Base-by-base conservation (phyloP, 2,797 vertebrate species). In the Percopsis omiscomaycus region DNA sequence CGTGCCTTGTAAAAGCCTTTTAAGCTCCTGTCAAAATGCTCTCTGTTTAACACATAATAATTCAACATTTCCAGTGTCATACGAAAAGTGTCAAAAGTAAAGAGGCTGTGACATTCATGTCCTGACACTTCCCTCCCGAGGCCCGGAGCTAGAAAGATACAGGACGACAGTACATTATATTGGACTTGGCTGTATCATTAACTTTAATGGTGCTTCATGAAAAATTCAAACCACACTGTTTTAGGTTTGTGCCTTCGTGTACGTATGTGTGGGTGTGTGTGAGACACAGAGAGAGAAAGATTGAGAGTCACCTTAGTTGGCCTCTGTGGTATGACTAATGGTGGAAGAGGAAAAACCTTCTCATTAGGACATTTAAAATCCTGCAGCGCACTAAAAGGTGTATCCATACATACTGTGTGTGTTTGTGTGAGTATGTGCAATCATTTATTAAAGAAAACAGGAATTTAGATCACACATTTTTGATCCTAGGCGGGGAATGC, bases 321-420 rank as follows among this genome's bases (percentile, higher is more conserved):
- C 78, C 74, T 76, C 30, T 66, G 69, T 69, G 62, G 68, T 66
- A 82, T 77, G 74, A 83, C 68, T 80, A 78, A 81, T 80, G 79
- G 80, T 69, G 77, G 62, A 83, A 73, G 55, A 22, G 77, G 82
- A 80, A 76, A 85, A 75, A 65, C 66, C 57, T 71, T 73, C 63
- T 82, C 71, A 86, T 84, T 81, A 69, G 79, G 69, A 79, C 71
- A 85, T 83, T 88, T 86, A 75, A 80, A 75, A 85, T 81, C 74
- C 73, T 68, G 68, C 66, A 73, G 76, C 66, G 71, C 69, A 71
- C 75, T 77, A 61, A 64, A 77, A 70, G 63, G 66, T 73, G 65
- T 56, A 37, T 22, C 49, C 48, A 50, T 58, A 53, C 6, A 5
- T 32, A 22, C 22, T 59, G 27, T 49, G 54, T 55, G 63, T 62